phyloP scores from a whole-genome alignment of 2,888 invertebrate species.

The Girardia tigrina region DNA sequence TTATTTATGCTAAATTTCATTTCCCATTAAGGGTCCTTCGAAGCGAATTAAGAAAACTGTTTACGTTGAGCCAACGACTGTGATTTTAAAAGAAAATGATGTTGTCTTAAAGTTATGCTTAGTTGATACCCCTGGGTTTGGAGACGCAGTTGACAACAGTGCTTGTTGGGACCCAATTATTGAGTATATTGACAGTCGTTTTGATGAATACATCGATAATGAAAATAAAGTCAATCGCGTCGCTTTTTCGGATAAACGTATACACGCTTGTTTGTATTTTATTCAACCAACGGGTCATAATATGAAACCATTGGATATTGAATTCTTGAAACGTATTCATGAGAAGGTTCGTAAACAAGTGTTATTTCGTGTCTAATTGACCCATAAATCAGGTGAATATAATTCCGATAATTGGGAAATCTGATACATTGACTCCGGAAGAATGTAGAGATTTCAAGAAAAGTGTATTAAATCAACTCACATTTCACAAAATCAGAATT shows the following conservation, averaged over 20 bases:
- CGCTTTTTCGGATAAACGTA: conserved; percentile 35
- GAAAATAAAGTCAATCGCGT: conserved; percentile 86
- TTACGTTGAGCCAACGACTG: conserved; percentile 76
- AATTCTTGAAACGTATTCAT: conserved; percentile 27
- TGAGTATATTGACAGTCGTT: conserved; percentile 85
- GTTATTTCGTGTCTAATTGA: not conserved
- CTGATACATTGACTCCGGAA: conserved; percentile 92
- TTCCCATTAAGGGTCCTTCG: conserved; percentile 72
- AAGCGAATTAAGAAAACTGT: conserved; percentile 87
- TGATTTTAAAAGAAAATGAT: conserved; percentile 85
- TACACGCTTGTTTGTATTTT: conserved; percentile 14
- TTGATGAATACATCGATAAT: conserved; percentile 88
- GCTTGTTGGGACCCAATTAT: conserved; percentile 97
- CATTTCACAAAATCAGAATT: conserved; percentile 89
- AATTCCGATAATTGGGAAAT: conserved; percentile 93
- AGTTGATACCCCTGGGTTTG: conserved; percentile 97
- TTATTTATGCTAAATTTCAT: too few relatives aligned
- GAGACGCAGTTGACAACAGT: conserved; percentile 94
- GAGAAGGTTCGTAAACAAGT: conserved; percentile 13
- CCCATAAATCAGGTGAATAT: conserved; percentile 67
- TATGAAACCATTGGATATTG: conserved; percentile 27
- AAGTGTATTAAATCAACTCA: conserved; percentile 85
- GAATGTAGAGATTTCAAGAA: conserved; percentile 90
- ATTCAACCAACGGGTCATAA: conserved; percentile 29
- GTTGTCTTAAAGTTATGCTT: conserved; percentile 87